phyloP scores from a whole-genome alignment of 1,140 invertebrate species.

The Cephus cinctus region DNA sequence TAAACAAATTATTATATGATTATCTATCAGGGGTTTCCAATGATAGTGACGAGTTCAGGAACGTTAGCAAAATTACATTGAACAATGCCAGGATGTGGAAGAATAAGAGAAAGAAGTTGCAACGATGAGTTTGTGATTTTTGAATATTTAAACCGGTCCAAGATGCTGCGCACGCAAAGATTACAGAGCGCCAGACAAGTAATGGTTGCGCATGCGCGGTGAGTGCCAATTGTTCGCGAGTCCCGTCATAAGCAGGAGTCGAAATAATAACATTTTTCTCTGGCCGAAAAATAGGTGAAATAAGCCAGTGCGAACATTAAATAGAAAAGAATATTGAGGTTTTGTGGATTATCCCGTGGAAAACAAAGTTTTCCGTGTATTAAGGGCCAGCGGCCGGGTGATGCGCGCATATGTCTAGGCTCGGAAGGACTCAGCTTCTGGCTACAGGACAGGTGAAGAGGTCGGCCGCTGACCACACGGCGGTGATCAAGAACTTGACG shows the following conservation, averaged over 20 bases:
- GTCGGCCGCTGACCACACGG: constrained; percentile 28
- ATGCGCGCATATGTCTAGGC: constrained; percentile 48
- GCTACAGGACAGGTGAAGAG: constrained; percentile 37
- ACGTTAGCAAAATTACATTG: too few relatives aligned
- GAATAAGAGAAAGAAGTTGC: too few relatives aligned
- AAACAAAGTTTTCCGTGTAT: constrained; percentile 18
- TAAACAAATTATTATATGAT: too few relatives aligned
- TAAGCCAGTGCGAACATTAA: too few relatives aligned
- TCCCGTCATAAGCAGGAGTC: background rate
- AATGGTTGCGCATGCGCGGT: constrained; percentile 17
- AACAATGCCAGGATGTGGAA: too few relatives aligned
- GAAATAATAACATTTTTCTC: constrained; percentile 1
- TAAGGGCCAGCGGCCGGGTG: constrained; percentile 37
- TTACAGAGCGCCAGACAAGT: too few relatives aligned
- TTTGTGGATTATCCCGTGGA: constrained; percentile 10
- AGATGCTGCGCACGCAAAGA: too few relatives aligned
- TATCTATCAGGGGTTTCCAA: too few relatives aligned
- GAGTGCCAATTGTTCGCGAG: constrained; percentile 24
- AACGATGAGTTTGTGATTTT: too few relatives aligned
- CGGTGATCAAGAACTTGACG: constrained; percentile 13
- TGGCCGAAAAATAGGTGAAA: constrained; percentile 5
- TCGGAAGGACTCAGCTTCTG: constrained; percentile 44
- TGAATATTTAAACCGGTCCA: too few relatives aligned
- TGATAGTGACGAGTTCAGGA: too few relatives aligned
- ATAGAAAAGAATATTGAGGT: constrained; percentile 7